A percentile compares a stretch with the other conserved stretches of the same genome.
Evolutionary conservation across 1,140 invertebrate species (phyloP).

Genomic region (Ericerus pela): DNA sequence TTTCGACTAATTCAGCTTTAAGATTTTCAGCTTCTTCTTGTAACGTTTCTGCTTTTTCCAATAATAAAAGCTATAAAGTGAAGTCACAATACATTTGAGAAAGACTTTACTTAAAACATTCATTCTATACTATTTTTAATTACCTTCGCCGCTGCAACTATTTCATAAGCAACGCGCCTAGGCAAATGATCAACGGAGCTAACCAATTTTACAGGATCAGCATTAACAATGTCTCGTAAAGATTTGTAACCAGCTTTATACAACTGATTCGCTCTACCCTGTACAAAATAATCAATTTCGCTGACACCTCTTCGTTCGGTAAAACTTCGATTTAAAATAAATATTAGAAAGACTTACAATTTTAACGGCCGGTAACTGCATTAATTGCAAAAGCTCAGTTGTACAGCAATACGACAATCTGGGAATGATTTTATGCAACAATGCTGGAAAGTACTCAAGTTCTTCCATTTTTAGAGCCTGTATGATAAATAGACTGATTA

Average conservation of each 20-base stretch:
- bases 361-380: conserved; percentile 73
- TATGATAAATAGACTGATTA: not conserved
- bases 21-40: conserved; percentile 61
- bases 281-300: conserved; percentile 21
- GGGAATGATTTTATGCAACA: conserved; percentile 17
- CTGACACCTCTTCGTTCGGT: not conserved
- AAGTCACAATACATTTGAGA: not conserved
- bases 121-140: not conserved
- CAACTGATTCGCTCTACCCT: conserved; percentile 69
- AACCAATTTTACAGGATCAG: conserved; percentile 44
- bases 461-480: conserved; percentile 14
- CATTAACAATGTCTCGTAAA: conserved; percentile 56
- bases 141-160: conserved; percentile 73
- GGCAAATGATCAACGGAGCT: conserved; percentile 53
- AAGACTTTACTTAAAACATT: not conserved
- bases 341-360: conserved; percentile 37
- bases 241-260: conserved; percentile 65
- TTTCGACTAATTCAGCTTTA: conserved; percentile 28
- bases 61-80: conserved; percentile 50
- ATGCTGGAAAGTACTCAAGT: conserved; percentile 16
- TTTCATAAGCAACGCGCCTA: conserved; percentile 49
- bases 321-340: not conserved
- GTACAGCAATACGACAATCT: conserved; percentile 57
- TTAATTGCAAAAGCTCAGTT: conserved; percentile 55
- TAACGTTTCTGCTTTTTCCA: conserved; percentile 63